Conservation (phyloP, 2,888 invertebrate species). For the Drosophila villosipedis region DNA sequence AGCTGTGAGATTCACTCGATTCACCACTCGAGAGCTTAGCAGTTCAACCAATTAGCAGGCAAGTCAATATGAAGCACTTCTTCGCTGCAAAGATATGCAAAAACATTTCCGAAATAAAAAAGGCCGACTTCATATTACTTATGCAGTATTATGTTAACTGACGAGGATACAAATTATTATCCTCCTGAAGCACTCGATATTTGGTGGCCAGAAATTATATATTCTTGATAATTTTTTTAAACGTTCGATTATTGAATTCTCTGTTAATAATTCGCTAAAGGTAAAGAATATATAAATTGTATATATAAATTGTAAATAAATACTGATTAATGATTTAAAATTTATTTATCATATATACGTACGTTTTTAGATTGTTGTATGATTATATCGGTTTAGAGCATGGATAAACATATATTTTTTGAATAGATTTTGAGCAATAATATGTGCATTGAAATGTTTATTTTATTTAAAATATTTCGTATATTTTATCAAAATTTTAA, state of each 20-base stretch:
- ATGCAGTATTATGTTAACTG: not conserved
- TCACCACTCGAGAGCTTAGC: constrained; percentile 1
- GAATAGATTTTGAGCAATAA: not conserved
- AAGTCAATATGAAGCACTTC: constrained; percentile 11
- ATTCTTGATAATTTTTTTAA: not conserved
- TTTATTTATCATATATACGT: too few species aligned
- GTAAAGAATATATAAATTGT: not conserved
- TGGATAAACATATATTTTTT: not conserved
- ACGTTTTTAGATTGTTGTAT: too few species aligned
- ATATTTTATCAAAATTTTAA: not conserved
- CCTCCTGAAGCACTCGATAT: not conserved
- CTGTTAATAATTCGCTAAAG: too few species aligned
- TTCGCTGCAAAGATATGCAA: constrained; percentile 3
- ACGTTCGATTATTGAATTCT: not conserved
- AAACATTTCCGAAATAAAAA: constrained; percentile 6
- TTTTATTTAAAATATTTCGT: not conserved
- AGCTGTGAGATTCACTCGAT: constrained; percentile 13
- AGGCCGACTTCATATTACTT: not conserved
- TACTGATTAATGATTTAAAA: not conserved
- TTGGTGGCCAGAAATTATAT: not conserved
- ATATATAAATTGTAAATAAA: not conserved
- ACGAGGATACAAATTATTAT: not conserved
- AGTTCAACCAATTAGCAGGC: constrained; percentile 50
- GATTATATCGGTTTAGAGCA: too few species aligned
- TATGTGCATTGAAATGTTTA: not conserved